Conservation (phyloP, 2,797 vertebrate genomes). For the Labeo calbasu region DNA sequence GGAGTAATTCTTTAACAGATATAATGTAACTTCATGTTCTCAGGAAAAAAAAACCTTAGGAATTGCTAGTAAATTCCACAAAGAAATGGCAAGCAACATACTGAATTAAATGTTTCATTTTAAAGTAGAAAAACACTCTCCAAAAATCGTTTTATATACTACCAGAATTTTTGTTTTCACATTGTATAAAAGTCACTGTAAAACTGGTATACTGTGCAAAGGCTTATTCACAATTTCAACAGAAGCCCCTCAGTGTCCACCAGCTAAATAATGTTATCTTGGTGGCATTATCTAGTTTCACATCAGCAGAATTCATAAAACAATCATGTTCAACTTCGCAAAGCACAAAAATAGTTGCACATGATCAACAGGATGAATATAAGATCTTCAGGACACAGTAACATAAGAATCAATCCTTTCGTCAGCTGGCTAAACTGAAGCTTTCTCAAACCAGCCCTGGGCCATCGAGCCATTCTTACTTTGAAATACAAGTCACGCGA, state of each 20-base stretch:
- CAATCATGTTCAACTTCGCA: neutral
- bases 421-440: neutral
- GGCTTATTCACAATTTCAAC: neutral
- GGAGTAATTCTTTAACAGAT: neutral
- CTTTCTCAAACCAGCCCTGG: neutral
- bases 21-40: neutral
- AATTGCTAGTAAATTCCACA: neutral
- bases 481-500: neutral
- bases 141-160: neutral
- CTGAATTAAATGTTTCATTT: neutral
- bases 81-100: neutral
- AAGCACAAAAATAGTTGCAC: slow-evolving; percentile 15
- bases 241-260: neutral
- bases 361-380: slow-evolving; percentile 21
- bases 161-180: neutral
- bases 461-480: neutral
- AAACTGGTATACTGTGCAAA: neutral
- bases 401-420: neutral
- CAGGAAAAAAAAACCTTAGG: neutral
- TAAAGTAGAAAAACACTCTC: neutral
- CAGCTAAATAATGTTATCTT: neutral
- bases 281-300: neutral
- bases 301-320: slow-evolving; percentile 1
- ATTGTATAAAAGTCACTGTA: no score
- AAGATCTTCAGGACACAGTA: neutral